These are phyloP conservation scores for Enteromius mattozi DNA, from an alignment of 2,797 vertebrate genomes.

Conservation along the genomic window DNA sequence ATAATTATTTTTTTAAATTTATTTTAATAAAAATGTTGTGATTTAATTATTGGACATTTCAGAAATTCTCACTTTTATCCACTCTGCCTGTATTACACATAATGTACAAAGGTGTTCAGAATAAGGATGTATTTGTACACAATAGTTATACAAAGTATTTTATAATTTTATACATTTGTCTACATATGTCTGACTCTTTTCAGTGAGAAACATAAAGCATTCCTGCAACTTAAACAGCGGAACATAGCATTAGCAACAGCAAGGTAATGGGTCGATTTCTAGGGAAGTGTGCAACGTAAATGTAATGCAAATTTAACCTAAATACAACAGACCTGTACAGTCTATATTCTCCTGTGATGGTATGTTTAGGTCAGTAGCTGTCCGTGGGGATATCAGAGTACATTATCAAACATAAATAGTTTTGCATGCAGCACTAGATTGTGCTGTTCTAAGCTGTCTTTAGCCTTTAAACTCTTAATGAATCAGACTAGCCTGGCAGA, in stretches of 20 bases:
- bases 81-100: not conserved
- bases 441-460: slow-evolving; percentile 32
- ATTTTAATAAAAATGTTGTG: not conserved
- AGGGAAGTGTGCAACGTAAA: not conserved
- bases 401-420: slow-evolving; percentile 15
- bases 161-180: not conserved
- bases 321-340: not conserved
- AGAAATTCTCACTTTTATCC: not conserved
- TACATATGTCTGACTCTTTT: not conserved
- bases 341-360: not conserved
- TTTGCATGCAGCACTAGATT: slow-evolving; percentile 27
- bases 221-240: not conserved
- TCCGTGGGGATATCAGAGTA: not conserved
- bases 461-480: slow-evolving; percentile 52
- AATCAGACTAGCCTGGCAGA: slow-evolving; percentile 37
- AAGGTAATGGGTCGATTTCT: not conserved
- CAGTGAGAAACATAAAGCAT: not conserved
- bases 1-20: not conserved
- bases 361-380: not conserved
- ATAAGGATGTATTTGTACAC: not conserved
- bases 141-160: not conserved
- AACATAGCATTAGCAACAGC: not conserved
- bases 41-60: not conserved
- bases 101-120: not conserved
- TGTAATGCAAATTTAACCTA: not conserved